Evolutionary conservation across 2,797 vertebrate species (phyloP), one percentile per base, ranked within the genome.

Genomic region (Orientallactaga sibirica): DNA sequence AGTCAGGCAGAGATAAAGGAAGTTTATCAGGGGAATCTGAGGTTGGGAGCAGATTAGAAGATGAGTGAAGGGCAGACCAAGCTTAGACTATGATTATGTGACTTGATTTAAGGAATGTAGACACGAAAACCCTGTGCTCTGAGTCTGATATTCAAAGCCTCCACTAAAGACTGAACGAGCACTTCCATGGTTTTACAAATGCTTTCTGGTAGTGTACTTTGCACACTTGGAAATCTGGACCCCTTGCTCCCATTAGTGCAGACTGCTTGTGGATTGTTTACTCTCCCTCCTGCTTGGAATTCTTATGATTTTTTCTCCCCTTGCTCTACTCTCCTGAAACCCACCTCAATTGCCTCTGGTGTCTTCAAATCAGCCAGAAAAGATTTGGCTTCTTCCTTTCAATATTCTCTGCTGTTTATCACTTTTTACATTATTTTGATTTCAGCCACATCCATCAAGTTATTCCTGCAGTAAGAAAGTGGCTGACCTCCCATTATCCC

Each of bases 101-200:
- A 88, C 91, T 76, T 68, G 33, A 84, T 87, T 83, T 76, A 87
- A 90, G 75, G 48, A 67, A 90, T n/a, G n/a, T 64, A 86, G 33
- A 70, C 19, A 41, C 68, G 81, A 25, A 90, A 62, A 73, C 86
- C 73, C 7, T 20, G 4, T 61, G 29, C 10, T 12, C 16, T 12
- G 2, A 55, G 29, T 62, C 24, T 91, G 67, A 52, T 16, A 43
- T 84, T 83, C 48, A 84, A 90, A 86, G 29, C 16, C 14, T 71
- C 10, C 10, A 41, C 4, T 24, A 73, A 64, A 16, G 14, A 33
- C 14, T 86, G 78, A 55, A 61, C 22, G 10, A 43, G 20, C 16
- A 43, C 3, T 77, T 37, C 48, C 18, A 22, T 67, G 24, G 77
- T 55, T 88, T 58, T 20, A 7, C 37, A 52, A 68, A 88, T 55